These are phyloP conservation scores for Gymnothorax javanicus DNA, from an alignment of 2,797 vertebrate species.

Conservation along the genomic window DNA sequence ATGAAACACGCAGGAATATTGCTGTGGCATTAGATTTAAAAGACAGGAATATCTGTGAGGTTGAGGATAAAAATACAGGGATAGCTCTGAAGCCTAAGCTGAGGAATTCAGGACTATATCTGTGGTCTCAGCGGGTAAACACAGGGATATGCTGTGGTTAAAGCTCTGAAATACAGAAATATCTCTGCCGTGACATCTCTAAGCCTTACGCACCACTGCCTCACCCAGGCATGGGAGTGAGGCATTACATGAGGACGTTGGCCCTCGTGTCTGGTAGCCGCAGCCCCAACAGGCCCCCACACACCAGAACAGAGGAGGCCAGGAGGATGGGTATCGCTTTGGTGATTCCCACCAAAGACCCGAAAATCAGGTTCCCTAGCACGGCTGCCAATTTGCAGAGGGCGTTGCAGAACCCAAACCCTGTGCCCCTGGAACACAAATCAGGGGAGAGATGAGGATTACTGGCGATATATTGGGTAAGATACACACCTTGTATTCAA, in stretches of 20 bases:
- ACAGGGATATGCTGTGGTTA: neutral
- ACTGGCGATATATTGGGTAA: neutral
- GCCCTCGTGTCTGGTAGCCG: constrained; percentile 91
- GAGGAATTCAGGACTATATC: neutral
- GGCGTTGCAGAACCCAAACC: constrained; percentile 95
- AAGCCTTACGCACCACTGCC: constrained; percentile 62
- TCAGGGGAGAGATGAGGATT: constrained; percentile 35
- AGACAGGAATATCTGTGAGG: too few species aligned
- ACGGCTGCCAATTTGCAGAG: constrained; percentile 93
- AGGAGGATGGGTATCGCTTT: constrained; percentile 94
- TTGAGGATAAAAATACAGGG: neutral
- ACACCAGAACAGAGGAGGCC: constrained; percentile 92
- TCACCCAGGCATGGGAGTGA: constrained; percentile 35
- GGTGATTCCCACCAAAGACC: constrained; percentile 92
- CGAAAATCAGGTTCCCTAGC: constrained; percentile 92
- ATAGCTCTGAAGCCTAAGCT: neutral
- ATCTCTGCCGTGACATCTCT: constrained; percentile 37
- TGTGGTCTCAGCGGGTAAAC: neutral
- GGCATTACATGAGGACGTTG: constrained; percentile 92
- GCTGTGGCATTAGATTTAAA: too few species aligned
- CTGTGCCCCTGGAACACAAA: constrained; percentile 82
- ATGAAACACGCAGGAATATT: too few species aligned
- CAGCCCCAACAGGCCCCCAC: constrained; percentile 90
- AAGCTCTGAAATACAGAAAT: neutral
- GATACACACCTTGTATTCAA: neutral